phyloP scores from a whole-genome alignment of 2,888 invertebrate species.

The Pherbina coryleti region DNA sequence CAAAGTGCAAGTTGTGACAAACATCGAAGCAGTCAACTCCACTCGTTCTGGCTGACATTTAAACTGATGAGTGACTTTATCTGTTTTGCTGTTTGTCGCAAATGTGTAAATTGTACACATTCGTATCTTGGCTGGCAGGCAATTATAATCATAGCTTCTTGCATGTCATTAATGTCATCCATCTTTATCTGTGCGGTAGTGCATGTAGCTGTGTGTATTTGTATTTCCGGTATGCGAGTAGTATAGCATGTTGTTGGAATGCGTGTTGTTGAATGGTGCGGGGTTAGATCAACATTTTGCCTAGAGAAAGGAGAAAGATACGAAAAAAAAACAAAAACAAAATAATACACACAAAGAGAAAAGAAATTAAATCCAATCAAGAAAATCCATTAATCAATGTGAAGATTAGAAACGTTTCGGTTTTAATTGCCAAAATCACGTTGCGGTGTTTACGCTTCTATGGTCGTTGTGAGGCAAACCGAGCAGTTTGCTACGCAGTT shows the following conservation, averaged over 20 bases:
- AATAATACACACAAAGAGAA: conserved; percentile 4
- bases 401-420: conserved; percentile 34
- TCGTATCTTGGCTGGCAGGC: conserved; percentile 25
- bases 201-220: background rate
- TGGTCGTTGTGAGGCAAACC: background rate
- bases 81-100: conserved; percentile 5
- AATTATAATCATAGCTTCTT: conserved; percentile 40
- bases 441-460: background rate
- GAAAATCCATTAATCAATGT: conserved; percentile 34
- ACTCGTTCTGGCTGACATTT: conserved; percentile 13
- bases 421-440: conserved; percentile 32
- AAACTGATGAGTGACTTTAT: conserved; percentile 33
- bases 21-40: background rate
- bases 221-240: background rate
- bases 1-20: conserved; percentile 17
- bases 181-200: conserved; percentile 37
- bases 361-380: conserved; percentile 39
- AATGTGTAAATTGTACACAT: conserved; percentile 15
- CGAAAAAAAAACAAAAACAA: background rate
- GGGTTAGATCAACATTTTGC: conserved; percentile 19
- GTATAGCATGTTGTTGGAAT: background rate
- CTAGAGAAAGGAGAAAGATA: background rate
- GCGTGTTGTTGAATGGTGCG: background rate
- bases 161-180: conserved; percentile 50
- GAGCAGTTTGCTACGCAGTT: background rate